These are phyloP conservation scores for Mimas tiliae DNA, from an alignment of 2,888 invertebrate genomes.

Conservation along the genomic window DNA sequence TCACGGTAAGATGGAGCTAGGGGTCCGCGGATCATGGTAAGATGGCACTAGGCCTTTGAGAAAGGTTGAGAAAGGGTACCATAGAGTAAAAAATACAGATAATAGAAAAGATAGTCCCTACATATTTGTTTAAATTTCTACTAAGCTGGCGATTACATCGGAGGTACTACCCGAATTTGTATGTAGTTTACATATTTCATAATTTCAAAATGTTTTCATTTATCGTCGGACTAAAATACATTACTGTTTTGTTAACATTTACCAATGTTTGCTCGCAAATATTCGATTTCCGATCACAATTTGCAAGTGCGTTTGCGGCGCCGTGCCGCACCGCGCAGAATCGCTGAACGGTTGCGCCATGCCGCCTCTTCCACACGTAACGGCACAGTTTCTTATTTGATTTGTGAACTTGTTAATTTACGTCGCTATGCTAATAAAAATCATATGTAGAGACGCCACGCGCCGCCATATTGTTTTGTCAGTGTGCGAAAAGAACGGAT, in stretches of 20 bases:
- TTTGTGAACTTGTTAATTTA: slow-evolving; percentile 7
- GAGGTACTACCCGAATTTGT: background rate
- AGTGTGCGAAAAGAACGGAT: slow-evolving; percentile 26
- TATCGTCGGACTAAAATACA: background rate
- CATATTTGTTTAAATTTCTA: too few relatives aligned
- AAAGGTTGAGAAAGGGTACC: too few relatives aligned
- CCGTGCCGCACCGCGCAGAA: background rate
- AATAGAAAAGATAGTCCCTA: too few relatives aligned
- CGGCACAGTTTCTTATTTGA: slow-evolving; percentile 14
- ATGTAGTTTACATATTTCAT: background rate
- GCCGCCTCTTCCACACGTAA: slow-evolving; percentile 15
- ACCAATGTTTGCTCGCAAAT: background rate
- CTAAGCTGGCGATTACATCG: too few relatives aligned
- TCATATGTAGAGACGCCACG: slow-evolving; percentile 35
- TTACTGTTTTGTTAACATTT: background rate
- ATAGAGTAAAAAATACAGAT: too few relatives aligned
- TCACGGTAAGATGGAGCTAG: too few relatives aligned
- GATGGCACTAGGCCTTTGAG: too few relatives aligned
- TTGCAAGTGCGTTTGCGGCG: slow-evolving; percentile 13
- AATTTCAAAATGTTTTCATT: background rate
- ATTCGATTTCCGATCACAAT: slow-evolving; percentile 17
- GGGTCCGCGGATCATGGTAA: too few relatives aligned
- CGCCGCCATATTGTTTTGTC: slow-evolving; percentile 35
- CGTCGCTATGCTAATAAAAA: slow-evolving; percentile 37
- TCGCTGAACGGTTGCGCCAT: slow-evolving; percentile 17